phyloP scores from a whole-genome alignment of 2,113 vertebrate genomes.

The Platichthys flesus region DNA sequence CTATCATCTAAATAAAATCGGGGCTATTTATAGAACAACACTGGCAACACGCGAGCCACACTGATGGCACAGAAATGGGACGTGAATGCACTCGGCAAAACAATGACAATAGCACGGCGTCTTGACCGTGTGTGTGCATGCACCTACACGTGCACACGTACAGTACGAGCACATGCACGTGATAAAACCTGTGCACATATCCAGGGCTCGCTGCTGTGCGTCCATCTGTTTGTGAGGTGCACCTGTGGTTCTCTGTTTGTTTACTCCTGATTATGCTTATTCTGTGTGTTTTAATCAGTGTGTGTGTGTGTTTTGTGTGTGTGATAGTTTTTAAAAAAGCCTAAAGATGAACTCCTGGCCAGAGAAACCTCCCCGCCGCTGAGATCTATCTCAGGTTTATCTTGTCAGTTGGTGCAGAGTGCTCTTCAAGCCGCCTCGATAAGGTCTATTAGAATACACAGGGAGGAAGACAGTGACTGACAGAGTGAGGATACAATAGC shows the following conservation, averaged over 20 bases:
- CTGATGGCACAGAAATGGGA: constrained; percentile 39
- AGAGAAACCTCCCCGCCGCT: constrained; percentile 17
- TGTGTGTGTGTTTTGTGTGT: neutral
- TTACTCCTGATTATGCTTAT: constrained; percentile 4
- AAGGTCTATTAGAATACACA: constrained; percentile 52
- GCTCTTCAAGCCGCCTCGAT: constrained; percentile 54
- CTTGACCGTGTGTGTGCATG: neutral
- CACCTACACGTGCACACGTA: neutral
- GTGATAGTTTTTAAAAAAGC: neutral
- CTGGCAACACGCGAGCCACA: constrained; percentile 56
- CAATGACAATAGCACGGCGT: neutral
- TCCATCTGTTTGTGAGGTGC: constrained; percentile 62
- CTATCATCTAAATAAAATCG: constrained; percentile 82
- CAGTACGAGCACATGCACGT: neutral
- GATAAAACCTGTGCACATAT: neutral
- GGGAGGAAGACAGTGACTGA: constrained; percentile 24
- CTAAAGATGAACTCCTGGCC: neutral
- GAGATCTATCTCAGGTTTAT: constrained; percentile 55
- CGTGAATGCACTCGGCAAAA: constrained; percentile 30
- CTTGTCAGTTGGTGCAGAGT: constrained; percentile 44
- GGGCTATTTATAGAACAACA: constrained; percentile 77
- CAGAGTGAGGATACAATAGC: constrained; percentile 24
- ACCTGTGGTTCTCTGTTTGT: constrained; percentile 41
- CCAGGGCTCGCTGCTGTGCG: constrained; percentile 41
- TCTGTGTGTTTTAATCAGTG: neutral